These are phyloP conservation scores for Rhegmatorhina hoffmannsi DNA, from an alignment of 2,113 vertebrate genomes.

Conservation along the genomic window DNA sequence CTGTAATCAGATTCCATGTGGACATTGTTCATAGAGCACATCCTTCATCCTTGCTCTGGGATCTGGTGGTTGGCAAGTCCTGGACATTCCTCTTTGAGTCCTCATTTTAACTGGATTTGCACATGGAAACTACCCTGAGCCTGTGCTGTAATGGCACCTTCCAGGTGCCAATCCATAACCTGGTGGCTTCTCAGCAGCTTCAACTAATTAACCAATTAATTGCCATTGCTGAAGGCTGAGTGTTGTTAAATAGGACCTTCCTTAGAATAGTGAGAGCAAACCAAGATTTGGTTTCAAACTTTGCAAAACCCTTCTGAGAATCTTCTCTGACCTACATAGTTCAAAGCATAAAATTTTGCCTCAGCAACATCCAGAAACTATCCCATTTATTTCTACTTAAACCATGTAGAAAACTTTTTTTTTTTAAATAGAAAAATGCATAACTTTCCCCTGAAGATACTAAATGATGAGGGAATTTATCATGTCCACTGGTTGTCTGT, in stretches of 20 bases:
- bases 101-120: background rate
- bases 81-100: background rate
- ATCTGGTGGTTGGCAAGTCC: background rate
- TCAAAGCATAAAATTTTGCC: background rate
- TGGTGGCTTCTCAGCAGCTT: background rate
- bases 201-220: background rate
- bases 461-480: background rate
- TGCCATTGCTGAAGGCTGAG: background rate
- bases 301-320: background rate
- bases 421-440: background rate
- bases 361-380: background rate
- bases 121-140: background rate
- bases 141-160: background rate
- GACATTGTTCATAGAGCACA: background rate
- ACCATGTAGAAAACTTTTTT: background rate
- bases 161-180: background rate
- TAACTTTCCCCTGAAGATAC: background rate
- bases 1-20: rapidly evolving
- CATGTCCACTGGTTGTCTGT: background rate
- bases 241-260: background rate
- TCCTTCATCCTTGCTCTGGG: background rate
- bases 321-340: background rate
- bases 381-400: background rate
- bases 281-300: background rate
- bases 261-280: background rate